Evolutionary conservation across 2,888 invertebrate genomes (phyloP).

Genomic region (Melangyna quadrimaculata): DNA sequence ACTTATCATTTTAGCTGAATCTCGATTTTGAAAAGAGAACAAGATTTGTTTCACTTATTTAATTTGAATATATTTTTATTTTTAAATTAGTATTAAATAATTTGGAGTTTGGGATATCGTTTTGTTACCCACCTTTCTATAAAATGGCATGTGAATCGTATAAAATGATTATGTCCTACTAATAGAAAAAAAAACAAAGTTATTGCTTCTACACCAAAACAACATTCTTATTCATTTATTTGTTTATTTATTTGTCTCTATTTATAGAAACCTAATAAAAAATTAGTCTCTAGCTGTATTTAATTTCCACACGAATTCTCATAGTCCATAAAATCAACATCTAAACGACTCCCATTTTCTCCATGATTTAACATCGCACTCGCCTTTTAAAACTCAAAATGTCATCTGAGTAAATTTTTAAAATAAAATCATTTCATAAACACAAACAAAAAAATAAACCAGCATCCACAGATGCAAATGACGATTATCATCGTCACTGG

Average conservation of each 20-base stretch:
- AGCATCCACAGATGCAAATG: constrained; percentile 52
- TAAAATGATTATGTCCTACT: background rate
- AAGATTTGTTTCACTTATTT: no score
- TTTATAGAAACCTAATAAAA: constrained; percentile 6
- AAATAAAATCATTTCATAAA: constrained; percentile 52
- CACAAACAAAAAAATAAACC: background rate
- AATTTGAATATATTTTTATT: no score
- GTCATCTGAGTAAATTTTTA: constrained; percentile 48
- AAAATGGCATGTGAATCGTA: background rate
- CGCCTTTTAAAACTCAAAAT: constrained; percentile 36
- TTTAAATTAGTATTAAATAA: no score
- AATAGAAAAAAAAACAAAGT: background rate
- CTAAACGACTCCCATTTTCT: constrained; percentile 55
- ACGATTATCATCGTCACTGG: constrained; percentile 28
- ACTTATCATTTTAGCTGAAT: no score
- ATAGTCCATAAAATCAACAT: constrained; percentile 47
- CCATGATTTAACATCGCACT: constrained; percentile 50
- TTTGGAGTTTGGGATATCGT: no score
- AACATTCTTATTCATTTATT: background rate
- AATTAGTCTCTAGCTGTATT: background rate
- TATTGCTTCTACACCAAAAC: background rate
- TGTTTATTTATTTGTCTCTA: background rate
- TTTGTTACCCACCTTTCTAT: no score
- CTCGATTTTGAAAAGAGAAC: no score
- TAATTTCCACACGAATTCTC: constrained; percentile 8